Conservation (phyloP, 2,113 vertebrate genomes). For the Astatoreochromis straeleni region DNA sequence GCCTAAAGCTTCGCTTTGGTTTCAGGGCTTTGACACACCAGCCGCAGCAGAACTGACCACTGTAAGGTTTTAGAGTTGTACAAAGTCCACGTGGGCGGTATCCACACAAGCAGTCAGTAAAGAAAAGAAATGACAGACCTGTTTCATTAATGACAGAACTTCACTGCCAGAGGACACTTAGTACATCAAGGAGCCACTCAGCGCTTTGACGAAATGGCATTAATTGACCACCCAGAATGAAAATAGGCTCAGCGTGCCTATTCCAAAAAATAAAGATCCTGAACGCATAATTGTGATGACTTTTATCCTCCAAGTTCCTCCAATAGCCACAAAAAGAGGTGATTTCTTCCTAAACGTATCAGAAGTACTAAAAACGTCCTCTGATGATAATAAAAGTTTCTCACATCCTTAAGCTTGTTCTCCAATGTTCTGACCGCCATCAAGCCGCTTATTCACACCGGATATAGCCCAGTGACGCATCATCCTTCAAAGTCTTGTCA, state of each 20-base stretch:
- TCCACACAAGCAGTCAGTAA: no score
- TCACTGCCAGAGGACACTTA: background rate
- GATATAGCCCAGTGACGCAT: background rate
- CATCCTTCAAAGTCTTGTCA: background rate
- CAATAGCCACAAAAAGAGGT: background rate
- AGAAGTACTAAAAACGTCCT: background rate
- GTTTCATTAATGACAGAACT: background rate
- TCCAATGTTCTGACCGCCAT: background rate
- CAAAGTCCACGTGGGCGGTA: background rate
- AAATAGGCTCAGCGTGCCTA: background rate
- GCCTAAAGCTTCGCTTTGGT: background rate
- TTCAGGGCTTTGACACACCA: background rate
- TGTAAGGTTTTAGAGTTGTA: accelerated
- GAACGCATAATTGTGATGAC: background rate
- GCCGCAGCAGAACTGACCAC: background rate
- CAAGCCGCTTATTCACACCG: background rate
- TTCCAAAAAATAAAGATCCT: background rate
- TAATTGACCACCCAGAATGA: background rate
- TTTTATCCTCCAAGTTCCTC: background rate
- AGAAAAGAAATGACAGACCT: background rate
- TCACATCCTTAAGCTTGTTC: background rate
- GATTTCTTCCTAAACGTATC: accelerated
- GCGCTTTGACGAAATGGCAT: background rate
- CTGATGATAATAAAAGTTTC: background rate
- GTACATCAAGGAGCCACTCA: background rate